phyloP scores from a whole-genome alignment of 2,888 invertebrate genomes.

The Gymnoscelis rufifasciata region DNA sequence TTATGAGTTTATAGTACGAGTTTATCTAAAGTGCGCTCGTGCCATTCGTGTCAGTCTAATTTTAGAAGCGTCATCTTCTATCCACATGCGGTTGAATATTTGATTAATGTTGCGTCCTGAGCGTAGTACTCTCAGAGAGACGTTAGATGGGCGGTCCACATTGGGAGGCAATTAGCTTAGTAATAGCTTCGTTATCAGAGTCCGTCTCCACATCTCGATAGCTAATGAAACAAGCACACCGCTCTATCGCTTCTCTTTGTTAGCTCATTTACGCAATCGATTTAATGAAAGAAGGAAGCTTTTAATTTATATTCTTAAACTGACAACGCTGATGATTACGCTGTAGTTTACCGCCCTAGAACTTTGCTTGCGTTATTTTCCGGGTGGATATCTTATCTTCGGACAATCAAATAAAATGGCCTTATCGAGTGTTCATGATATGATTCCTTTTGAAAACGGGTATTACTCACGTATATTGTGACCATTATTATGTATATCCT shows the following conservation, averaged over 20 bases:
- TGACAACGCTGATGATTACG: no score
- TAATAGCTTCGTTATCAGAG: conserved; percentile 67
- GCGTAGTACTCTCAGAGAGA: conserved; percentile 24
- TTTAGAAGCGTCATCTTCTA: conserved; percentile 27
- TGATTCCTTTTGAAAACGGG: no score
- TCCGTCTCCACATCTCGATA: conserved; percentile 52
- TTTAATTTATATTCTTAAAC: conserved; percentile 5
- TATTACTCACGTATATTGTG: no score
- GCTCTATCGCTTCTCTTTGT: conserved; percentile 36
- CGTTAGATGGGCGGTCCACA: conserved; percentile 44
- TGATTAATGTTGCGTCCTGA: conserved; percentile 27
- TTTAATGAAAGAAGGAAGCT: conserved; percentile 30
- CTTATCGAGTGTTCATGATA: no score
- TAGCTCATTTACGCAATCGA: conserved; percentile 31
- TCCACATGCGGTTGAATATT: conserved; percentile 28
- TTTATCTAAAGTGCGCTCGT: conserved; percentile 28
- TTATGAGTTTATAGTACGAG: conserved; percentile 24
- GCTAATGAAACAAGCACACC: conserved; percentile 49
- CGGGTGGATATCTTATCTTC: no score
- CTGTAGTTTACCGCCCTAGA: no score
- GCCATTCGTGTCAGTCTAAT: conserved; percentile 27
- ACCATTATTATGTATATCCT: no score
- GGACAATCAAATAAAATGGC: no score
- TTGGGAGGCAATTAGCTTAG: conserved; percentile 55
- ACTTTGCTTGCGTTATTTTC: no score